These are phyloP conservation scores for Bubo bubo DNA, from an alignment of 2,113 vertebrate genomes.

Conservation along the genomic window DNA sequence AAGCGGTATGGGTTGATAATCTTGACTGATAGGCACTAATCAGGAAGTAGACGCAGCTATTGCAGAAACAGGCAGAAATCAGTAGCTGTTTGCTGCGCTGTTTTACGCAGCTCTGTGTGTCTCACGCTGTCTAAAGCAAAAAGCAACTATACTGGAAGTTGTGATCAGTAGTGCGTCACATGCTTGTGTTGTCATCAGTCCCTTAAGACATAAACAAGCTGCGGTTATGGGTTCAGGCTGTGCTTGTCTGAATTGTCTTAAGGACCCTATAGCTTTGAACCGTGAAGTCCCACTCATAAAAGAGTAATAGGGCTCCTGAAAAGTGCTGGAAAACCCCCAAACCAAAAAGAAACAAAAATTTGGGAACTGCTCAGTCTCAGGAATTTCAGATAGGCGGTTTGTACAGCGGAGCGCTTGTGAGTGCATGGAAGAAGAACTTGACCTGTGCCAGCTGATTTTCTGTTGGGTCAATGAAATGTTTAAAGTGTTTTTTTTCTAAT, in stretches of 20 bases:
- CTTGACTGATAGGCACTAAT: rapidly evolving
- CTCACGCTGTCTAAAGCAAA: background rate
- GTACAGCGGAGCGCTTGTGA: background rate
- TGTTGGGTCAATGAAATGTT: background rate
- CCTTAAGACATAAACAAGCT: background rate
- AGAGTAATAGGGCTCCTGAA: background rate
- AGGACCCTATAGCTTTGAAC: background rate
- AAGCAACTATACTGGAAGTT: rapidly evolving
- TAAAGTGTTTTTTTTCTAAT: background rate
- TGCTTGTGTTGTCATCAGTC: background rate
- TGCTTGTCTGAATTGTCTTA: background rate
- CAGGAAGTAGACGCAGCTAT: rapidly evolving
- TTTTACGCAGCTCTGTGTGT: background rate
- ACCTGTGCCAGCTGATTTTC: background rate
- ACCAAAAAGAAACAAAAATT: background rate
- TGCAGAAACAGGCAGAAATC: background rate
- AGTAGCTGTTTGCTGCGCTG: rapidly evolving
- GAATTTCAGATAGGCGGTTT: background rate
- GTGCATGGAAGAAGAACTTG: rapidly evolving
- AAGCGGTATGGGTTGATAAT: background rate
- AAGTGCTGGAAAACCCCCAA: background rate
- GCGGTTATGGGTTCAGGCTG: rapidly evolving
- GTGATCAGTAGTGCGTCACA: background rate
- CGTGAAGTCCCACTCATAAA: rapidly evolving
- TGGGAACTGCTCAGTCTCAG: background rate